Percentiles rank a stretch among this genome's conserved stretches.
phyloP scores from a whole-genome alignment of 1,140 invertebrate genomes.

The Brachionus manjavacas region DNA sequence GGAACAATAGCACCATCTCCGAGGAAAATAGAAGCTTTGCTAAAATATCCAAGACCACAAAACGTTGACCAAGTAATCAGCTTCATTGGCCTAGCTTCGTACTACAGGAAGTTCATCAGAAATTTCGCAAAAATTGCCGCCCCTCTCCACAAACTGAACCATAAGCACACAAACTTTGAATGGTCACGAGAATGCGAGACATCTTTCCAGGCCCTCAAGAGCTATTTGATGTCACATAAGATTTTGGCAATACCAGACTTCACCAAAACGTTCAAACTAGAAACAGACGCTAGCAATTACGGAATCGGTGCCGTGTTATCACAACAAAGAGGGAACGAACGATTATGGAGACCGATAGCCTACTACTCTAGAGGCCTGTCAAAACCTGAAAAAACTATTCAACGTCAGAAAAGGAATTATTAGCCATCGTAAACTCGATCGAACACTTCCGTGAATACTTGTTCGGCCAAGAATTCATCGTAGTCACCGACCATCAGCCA shows the following conservation, averaged over 20 bases:
- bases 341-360: background rate
- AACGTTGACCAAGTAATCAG: conserved; percentile 51
- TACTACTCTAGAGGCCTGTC: background rate
- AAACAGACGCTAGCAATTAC: too few relatives aligned
- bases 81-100: conserved; percentile 47
- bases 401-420: conserved; percentile 51
- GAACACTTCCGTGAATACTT: conserved; percentile 55
- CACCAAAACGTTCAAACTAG: too few relatives aligned
- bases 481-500: conserved; percentile 59
- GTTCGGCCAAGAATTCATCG: conserved; percentile 54
- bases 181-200: background rate
- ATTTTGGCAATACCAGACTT: too few relatives aligned
- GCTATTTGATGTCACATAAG: too few relatives aligned
- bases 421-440: conserved; percentile 55
- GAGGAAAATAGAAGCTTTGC: background rate
- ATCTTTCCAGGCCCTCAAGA: too few relatives aligned
- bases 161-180: conserved; percentile 50
- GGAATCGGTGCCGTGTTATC: background rate
- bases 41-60: conserved; percentile 38
- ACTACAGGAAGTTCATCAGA: conserved; percentile 7
- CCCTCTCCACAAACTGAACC: background rate
- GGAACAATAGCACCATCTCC: background rate
- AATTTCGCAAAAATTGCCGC: background rate
- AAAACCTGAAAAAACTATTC: conserved; percentile 48
- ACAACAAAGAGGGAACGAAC: background rate